Evolutionary conservation across 2,888 invertebrate genomes (phyloP), one percentile per base, ranked within the genome.

Genomic region (Pammene fasciana): DNA sequence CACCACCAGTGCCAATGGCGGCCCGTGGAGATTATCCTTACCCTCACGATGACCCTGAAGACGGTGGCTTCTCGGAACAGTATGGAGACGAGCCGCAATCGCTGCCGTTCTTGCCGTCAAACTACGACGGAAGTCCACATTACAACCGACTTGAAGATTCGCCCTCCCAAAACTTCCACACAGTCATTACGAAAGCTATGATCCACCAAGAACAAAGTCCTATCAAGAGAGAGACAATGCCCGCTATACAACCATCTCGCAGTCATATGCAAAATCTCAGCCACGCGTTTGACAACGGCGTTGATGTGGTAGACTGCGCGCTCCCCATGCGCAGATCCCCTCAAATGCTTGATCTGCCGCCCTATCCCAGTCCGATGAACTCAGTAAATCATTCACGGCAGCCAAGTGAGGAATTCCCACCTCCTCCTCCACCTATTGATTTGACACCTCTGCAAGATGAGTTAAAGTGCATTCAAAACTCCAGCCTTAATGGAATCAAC

Each of bases 341-440:
- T 0, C 87, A 83, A 62, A 91, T 93, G 67, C 93, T 93, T 70
- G 96, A 96, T 64, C 82, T 96, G 67, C 97, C 97, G 0, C 97
- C 97, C 0, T 97, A 97, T 82, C 97, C 97, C 1, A 96, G 96
- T 78, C 96, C 96, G 1, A 93, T 95, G 75, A 94, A 94, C 75
- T 96, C 97, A 0, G 95, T 94, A 0, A 94, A 95, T 66, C 97
- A 97, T 85, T 97, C 97, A 1, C 92, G 97, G 59, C 97, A 97
- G 85, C 95, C 96, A 0, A 97, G 97, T 84, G 97, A 97, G 86
- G 97, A 97, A 78, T 97, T 97, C 78, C 97, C 97, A 59, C 97
- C 97, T 6, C 97, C 97, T n/a, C 97, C 97, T 0, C 95, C 96
- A 0, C 96, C 96, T 0, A 93, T 96, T 57, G 96, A 96, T 74